Evolutionary conservation across 2,888 invertebrate species (phyloP).

Genomic region (Hirtodrosophila confusa): DNA sequence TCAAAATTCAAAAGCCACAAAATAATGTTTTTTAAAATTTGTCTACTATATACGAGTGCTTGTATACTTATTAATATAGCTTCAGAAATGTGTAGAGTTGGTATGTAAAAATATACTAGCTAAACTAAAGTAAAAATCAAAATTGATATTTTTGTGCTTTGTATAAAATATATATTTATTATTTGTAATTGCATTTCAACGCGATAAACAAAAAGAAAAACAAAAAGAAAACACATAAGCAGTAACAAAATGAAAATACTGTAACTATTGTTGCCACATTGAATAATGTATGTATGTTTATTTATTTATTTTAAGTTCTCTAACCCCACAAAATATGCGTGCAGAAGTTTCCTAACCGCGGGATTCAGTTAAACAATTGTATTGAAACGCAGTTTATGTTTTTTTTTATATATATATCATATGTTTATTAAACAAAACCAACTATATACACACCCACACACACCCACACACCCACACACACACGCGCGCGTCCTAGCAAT

Average conservation of each 20-base stretch:
- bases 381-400: slow-evolving; percentile 55
- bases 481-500: slow-evolving; percentile 70
- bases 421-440: slow-evolving; percentile 55
- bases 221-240: slow-evolving; percentile 20
- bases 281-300: slow-evolving; percentile 64
- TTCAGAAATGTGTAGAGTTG: not conserved
- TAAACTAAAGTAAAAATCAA: slow-evolving; percentile 20
- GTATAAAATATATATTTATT: slow-evolving; percentile 67
- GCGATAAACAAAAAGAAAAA: slow-evolving; percentile 29
- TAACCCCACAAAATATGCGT: slow-evolving; percentile 45
- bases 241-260: slow-evolving; percentile 40
- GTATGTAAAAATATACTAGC: slow-evolving; percentile 8
- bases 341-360: slow-evolving; percentile 61
- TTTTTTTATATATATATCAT: slow-evolving; percentile 45
- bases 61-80: slow-evolving; percentile 46
- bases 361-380: slow-evolving; percentile 63
- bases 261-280: slow-evolving; percentile 76
- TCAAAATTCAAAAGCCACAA: slow-evolving; percentile 41
- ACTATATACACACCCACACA: slow-evolving; percentile 20
- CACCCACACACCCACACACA: slow-evolving; percentile 20
- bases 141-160: slow-evolving; percentile 58
- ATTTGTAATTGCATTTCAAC: slow-evolving; percentile 73
- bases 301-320: slow-evolving; percentile 77
- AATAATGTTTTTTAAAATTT: slow-evolving; percentile 36
- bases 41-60: slow-evolving; percentile 40